Evolutionary conservation across 2,888 invertebrate species (phyloP).

Genomic region (Eristalinus aeneus): DNA sequence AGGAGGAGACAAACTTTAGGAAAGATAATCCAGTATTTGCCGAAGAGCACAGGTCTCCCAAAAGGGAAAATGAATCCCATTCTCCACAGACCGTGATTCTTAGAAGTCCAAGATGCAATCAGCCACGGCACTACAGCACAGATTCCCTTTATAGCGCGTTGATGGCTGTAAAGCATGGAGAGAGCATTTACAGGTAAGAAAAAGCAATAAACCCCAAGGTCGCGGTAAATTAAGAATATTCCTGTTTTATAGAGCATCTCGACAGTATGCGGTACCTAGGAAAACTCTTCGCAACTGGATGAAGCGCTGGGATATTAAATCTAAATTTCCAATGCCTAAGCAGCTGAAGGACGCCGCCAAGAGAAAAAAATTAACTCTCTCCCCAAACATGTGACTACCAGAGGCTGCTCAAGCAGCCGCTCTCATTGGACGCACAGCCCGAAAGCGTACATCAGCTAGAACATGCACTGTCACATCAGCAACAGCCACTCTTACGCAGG

Average conservation of each 20-base stretch:
- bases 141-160: constrained; percentile 83
- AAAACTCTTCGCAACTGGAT: constrained; percentile 85
- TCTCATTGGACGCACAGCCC: not conserved
- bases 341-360: constrained; percentile 83
- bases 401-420: not conserved
- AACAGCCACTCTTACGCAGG: constrained; percentile 35
- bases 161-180: constrained; percentile 84
- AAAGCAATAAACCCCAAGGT: not conserved
- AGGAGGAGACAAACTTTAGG: not conserved
- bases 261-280: constrained; percentile 83
- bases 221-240: not conserved
- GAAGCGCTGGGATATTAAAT: constrained; percentile 84
- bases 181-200: constrained; percentile 83
- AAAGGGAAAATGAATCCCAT: constrained; percentile 26
- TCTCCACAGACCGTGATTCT: constrained; percentile 71
- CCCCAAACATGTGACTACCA: not conserved
- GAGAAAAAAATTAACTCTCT: constrained; percentile 74
- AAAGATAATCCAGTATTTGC: not conserved
- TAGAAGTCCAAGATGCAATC: constrained; percentile 74
- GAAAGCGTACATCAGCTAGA: constrained; percentile 30
- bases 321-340: constrained; percentile 83
- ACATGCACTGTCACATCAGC: constrained; percentile 52
- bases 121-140: constrained; percentile 74
- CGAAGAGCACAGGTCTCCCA: not conserved
- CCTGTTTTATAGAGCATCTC: constrained; percentile 83